phyloP scores from a whole-genome alignment of 2,888 invertebrate species.

The Meloe dianella region DNA sequence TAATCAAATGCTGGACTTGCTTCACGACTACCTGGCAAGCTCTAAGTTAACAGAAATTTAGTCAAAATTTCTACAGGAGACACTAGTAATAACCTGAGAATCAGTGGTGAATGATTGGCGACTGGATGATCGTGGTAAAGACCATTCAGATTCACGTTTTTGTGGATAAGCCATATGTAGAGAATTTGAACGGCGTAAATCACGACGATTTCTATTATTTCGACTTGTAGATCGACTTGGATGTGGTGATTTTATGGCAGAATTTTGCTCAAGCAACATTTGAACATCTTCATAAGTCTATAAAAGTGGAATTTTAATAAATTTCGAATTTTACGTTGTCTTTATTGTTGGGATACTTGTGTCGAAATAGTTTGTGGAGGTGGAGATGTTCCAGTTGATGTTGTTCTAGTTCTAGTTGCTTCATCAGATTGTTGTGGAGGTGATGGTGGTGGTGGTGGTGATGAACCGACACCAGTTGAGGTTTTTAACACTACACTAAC shows the following conservation, averaged over 20 bases:
- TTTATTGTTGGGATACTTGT: constrained; percentile 62
- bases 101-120: constrained; percentile 72
- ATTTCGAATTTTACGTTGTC: background rate
- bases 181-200: constrained; percentile 54
- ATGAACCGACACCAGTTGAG: constrained; percentile 70
- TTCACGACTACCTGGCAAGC: constrained; percentile 62
- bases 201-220: constrained; percentile 41
- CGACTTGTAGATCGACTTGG: constrained; percentile 43
- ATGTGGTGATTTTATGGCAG: constrained; percentile 38
- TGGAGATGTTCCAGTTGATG: constrained; percentile 82
- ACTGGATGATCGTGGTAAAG: constrained; percentile 68
- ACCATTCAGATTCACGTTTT: constrained; percentile 50
- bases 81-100: constrained; percentile 60
- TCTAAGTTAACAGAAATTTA: constrained; percentile 53
- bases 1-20: constrained; percentile 60
- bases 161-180: constrained; percentile 46
- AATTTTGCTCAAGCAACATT: constrained; percentile 32
- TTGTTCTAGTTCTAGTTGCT: constrained; percentile 35
- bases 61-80: background rate
- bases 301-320: constrained; percentile 35
- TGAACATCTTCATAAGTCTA: constrained; percentile 64
- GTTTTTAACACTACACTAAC: constrained; percentile 37
- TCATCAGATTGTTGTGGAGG: background rate
- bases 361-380: constrained; percentile 88
- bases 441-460: constrained; percentile 58